Evolutionary conservation across 2,888 invertebrate genomes (phyloP).

Genomic region (Melinopterus prodromus): DNA sequence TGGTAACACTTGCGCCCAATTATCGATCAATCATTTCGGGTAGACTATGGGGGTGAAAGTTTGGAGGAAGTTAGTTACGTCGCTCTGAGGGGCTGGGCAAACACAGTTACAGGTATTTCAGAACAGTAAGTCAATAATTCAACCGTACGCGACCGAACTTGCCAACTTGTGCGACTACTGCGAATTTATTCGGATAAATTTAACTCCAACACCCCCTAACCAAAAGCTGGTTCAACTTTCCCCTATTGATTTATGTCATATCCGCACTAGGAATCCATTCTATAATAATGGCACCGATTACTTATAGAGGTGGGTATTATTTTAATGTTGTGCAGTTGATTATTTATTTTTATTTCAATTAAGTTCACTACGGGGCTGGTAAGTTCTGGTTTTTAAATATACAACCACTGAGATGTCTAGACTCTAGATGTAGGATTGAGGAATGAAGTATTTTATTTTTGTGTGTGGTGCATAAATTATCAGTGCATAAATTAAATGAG

Average conservation of each 20-base stretch:
- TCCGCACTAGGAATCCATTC: neutral
- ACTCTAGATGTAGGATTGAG: too few species aligned
- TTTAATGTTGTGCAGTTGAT: too few species aligned
- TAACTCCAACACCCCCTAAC: neutral
- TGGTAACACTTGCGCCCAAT: slow-evolving; percentile 4
- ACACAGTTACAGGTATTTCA: slow-evolving; percentile 23
- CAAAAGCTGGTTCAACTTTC: neutral
- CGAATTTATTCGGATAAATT: neutral
- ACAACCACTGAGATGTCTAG: too few species aligned
- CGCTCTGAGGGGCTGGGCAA: slow-evolving; percentile 8
- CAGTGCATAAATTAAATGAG: too few species aligned
- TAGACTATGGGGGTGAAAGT: slow-evolving; percentile 12
- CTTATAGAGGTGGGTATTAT: too few species aligned
- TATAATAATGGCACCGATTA: too few species aligned
- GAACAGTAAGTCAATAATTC: slow-evolving; percentile 24
- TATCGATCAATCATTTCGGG: neutral
- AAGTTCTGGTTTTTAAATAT: too few species aligned
- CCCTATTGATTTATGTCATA: neutral
- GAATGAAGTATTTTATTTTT: too few species aligned
- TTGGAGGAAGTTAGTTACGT: slow-evolving; percentile 10
- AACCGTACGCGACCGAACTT: slow-evolving; percentile 7
- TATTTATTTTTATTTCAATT: too few species aligned
- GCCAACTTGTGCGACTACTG: slow-evolving; percentile 7
- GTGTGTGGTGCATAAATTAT: too few species aligned
- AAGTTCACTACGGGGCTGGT: too few species aligned